phyloP scores from a whole-genome alignment of 2,113 vertebrate species.

The Corythornis cristatus region DNA sequence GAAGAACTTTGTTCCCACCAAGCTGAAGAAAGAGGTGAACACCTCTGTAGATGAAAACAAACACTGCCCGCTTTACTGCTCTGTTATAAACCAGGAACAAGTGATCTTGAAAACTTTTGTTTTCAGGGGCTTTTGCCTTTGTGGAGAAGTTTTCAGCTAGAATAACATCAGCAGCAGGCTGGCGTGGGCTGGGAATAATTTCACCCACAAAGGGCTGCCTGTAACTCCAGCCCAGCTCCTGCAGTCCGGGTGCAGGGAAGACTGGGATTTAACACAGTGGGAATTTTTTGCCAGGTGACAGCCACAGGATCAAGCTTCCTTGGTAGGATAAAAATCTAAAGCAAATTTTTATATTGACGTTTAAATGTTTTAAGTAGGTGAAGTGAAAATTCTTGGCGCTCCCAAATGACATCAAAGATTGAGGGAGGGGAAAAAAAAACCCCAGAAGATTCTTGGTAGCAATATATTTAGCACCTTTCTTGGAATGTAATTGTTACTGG shows the following conservation, averaged over 20 bases:
- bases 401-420: constrained; percentile 46
- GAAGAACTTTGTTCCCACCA: background rate
- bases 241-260: constrained; percentile 2
- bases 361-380: constrained; percentile 55
- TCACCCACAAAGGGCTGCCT: constrained; percentile 1
- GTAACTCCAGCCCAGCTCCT: background rate
- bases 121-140: constrained; percentile 5
- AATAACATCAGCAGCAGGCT: constrained; percentile 12
- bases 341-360: constrained; percentile 45
- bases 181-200: background rate
- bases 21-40: background rate
- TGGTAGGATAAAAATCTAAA: constrained; percentile 39
- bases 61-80: background rate
- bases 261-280: background rate
- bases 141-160: constrained; percentile 17
- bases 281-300: constrained; percentile 40
- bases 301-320: constrained; percentile 30
- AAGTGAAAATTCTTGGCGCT: constrained; percentile 49
- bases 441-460: constrained; percentile 58
- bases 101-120: background rate
- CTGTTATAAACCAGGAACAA: constrained; percentile 27
- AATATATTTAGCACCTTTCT: constrained; percentile 67
- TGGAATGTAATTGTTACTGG: constrained; percentile 68
- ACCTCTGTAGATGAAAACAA: background rate
- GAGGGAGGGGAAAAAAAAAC: constrained; percentile 39